Conservation (phyloP, 1,140 invertebrate genomes). For the Ericerus pela region DNA sequence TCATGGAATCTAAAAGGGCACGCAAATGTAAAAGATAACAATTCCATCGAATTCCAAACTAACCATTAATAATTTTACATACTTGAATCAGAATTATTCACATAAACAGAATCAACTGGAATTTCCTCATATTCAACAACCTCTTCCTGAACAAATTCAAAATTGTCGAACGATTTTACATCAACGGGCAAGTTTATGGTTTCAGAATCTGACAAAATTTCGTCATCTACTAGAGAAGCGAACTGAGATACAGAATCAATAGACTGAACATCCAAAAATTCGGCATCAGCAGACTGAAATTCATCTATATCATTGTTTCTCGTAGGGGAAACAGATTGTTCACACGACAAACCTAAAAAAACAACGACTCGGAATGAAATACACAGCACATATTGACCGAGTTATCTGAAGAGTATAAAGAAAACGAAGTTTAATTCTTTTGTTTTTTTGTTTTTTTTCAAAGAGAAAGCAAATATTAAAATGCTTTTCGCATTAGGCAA, state of each 20-base stretch:
- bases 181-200: constrained; percentile 16
- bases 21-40: background rate
- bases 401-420: too few species aligned
- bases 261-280: background rate
- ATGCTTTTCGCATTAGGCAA: too few species aligned
- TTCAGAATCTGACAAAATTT: background rate
- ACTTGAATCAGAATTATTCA: constrained; percentile 5
- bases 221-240: background rate
- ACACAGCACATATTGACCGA: too few species aligned
- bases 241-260: background rate
- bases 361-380: too few species aligned
- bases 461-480: too few species aligned
- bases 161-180: constrained; percentile 8
- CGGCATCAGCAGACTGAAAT: background rate
- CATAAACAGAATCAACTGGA: background rate
- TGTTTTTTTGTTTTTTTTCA: too few species aligned
- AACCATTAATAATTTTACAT: constrained; percentile 12
- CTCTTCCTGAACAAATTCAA: constrained; percentile 13
- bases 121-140: constrained; percentile 13
- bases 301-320: constrained; percentile 14
- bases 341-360: constrained; percentile 21
- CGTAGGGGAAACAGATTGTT: constrained; percentile 20
- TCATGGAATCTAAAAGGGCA: background rate
- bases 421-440: too few species aligned
- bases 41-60: constrained; percentile 8